Evolutionary conservation across 2,888 invertebrate species (phyloP), one percentile per base, ranked within the genome.

Genomic region (Peribatodes rhomboidaria): DNA sequence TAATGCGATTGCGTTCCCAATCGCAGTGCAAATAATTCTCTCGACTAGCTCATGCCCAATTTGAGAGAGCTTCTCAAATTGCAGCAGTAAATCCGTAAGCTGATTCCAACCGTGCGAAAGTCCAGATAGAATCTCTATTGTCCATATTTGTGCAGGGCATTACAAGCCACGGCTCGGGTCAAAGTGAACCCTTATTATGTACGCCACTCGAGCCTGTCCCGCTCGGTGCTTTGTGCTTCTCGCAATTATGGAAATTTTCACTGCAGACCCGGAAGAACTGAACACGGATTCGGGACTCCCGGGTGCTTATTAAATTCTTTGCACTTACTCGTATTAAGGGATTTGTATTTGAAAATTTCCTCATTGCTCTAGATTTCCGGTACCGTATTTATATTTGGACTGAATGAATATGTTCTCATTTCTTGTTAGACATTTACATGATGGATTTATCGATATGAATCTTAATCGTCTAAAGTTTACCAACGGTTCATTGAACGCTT

Each of bases 121-220:
- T 72, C 69, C 61, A 79, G 87, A 87, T 88, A 86, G 76, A 76
- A 87, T 88, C 88, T 79, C 76, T 69, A 75, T 73, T 75, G 82
- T 77, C 88, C 86, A 83, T 88, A 88, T 86, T 87, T 83, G 86
- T 83, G 69, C 73, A 70, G 76, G 76, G 77, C 78, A 80, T 82
- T 81, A 79, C 79, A 68, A 77, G 76, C 82, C 80, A 80, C 79
- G 79, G 78, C 74, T 71, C 79, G 82, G 88, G 88, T 89, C 89
- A 88, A 74, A 81, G 81, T 75, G 81, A 79, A 80, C 82, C 87
- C 86, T 83, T 87, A 87, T 86, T 87, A 86, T 80, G 77, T 67
- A 65, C 78, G 75, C 76, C 58, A 75, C 73, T 71, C 76, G 74
- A 68, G 75, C 77, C 77, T 77, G 76, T 79, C 75, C 71, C 75